Percentiles rank a stretch among this genome's conserved stretches.
Evolutionary conservation across 2,113 vertebrate species (phyloP).

Genomic region (Globicephala melas): DNA sequence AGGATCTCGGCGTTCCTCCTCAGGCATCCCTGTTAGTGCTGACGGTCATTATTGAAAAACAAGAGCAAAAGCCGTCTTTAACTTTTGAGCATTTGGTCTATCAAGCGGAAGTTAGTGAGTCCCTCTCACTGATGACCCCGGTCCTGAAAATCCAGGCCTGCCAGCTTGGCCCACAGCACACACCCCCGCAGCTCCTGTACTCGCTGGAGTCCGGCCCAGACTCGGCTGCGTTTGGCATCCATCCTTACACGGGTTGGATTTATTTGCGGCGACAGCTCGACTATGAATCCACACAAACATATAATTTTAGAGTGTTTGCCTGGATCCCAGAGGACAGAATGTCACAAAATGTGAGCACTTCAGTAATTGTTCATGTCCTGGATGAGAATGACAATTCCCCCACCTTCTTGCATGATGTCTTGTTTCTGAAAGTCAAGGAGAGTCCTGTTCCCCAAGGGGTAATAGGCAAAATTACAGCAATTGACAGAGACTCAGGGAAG

Average conservation of each 20-base stretch:
- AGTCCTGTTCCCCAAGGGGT: conserved; percentile 85
- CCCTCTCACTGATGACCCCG: conserved; percentile 74
- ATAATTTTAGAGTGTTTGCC: conserved; percentile 85
- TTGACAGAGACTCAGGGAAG: conserved; percentile 89
- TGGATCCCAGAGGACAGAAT: conserved; percentile 49
- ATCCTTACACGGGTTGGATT: conserved; percentile 87
- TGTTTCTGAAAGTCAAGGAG: conserved; percentile 91
- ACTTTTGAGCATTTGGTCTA: conserved; percentile 91
- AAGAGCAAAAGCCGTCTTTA: conserved; percentile 74
- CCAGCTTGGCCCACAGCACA: background rate
- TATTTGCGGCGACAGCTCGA: conserved; percentile 86
- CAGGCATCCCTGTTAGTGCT: conserved; percentile 83
- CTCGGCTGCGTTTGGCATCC: conserved; percentile 84
- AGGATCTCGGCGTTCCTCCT: conserved; percentile 86
- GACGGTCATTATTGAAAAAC: conserved; percentile 81
- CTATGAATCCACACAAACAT: conserved; percentile 84
- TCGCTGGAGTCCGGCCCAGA: conserved; percentile 80
- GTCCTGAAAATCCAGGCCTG: conserved; percentile 88
- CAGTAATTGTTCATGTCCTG: conserved; percentile 85
- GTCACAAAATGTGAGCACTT: conserved; percentile 82
- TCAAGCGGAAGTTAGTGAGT: conserved; percentile 90
- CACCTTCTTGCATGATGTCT: conserved; percentile 80
- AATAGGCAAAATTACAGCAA: conserved; percentile 87
- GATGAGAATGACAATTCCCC: conserved; percentile 94
- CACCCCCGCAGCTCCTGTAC: conserved; percentile 72